Base-by-base conservation (phyloP, 2,113 vertebrate genomes). In the Crypturellus undulatus region DNA sequence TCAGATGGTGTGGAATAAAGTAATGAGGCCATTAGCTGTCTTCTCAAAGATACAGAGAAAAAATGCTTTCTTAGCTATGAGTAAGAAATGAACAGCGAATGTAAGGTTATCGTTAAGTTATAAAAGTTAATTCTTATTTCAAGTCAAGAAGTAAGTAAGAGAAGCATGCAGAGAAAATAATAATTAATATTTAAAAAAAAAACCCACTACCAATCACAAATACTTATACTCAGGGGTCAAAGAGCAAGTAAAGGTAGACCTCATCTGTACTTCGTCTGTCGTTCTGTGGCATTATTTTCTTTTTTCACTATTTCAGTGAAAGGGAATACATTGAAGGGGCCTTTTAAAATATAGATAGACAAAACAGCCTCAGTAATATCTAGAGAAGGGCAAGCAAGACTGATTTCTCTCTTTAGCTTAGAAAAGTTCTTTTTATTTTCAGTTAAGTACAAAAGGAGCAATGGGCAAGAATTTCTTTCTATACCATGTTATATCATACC, bases 151-250 rank as follows among this genome's bases (percentile, higher is more conserved):
- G 40, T 40, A 47, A 52, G 2, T 7, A 77, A 32, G 18, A 68
- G 4, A 90, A 83, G 32, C 28, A 26, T 4, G 43, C 4, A 72
- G 24, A 79, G 36, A 68, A 59, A 12, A 18, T 2, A 9, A 6
- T 71, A 68, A 54, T 34, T 79, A 49, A 40, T 14, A 52, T 5
- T 62, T 40, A 45, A 77, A 73, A 52, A 40, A 13, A 21, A 34
- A 70, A 10, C n/a, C n/a, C 17, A 25, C 12, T 52, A 21, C 1
- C 3, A 3, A 16, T 79, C 2, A 30, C 3, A 34, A 56, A 2
- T 38, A 38, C 38, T 38, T 38, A 38, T n/a, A 30, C 4, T 19
- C 2, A 1, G 14, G 9, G n/a, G 7, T 68, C 17, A 45, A 76
- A 76, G 63, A 52, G 4, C 40, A 56, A 59, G 40, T 9, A 70